Percentiles rank a stretch among this genome's conserved stretches.
Conservation (phyloP, 2,888 invertebrate genomes). For the Lutraria lutraria region DNA sequence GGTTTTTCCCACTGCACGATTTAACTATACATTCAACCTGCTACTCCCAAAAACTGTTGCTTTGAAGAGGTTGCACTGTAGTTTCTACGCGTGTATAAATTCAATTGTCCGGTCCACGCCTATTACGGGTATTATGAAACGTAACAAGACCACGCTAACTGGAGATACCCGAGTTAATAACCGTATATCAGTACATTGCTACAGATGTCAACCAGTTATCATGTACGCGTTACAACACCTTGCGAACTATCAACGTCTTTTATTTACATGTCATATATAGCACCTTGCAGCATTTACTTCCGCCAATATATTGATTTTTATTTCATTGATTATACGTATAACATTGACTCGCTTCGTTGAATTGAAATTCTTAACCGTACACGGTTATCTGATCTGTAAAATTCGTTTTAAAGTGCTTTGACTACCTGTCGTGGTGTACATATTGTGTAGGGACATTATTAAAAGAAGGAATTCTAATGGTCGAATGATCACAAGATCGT, state of each 20-base stretch:
- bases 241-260: not conserved
- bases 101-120: not conserved
- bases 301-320: conserved; percentile 15
- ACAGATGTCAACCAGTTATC: conserved; percentile 6
- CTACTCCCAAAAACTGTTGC: too few relatives aligned
- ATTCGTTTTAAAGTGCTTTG: not conserved
- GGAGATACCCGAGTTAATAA: not conserved
- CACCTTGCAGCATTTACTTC: conserved; percentile 5
- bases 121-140: not conserved
- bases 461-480: not conserved
- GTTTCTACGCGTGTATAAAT: not conserved
- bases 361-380: not conserved
- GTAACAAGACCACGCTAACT: not conserved
- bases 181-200: not conserved
- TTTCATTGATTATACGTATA: conserved; percentile 3
- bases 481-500: conserved; percentile 4
- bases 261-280: not conserved
- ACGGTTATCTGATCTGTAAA: not conserved
- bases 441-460: not conserved
- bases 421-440: not conserved
- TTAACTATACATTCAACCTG: too few relatives aligned
- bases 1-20: too few relatives aligned
- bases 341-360: conserved; percentile 1
- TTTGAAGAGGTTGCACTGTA: too few relatives aligned
- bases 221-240: not conserved